Conservation (phyloP, 1,140 invertebrate species). For the Ephestia elutella region DNA sequence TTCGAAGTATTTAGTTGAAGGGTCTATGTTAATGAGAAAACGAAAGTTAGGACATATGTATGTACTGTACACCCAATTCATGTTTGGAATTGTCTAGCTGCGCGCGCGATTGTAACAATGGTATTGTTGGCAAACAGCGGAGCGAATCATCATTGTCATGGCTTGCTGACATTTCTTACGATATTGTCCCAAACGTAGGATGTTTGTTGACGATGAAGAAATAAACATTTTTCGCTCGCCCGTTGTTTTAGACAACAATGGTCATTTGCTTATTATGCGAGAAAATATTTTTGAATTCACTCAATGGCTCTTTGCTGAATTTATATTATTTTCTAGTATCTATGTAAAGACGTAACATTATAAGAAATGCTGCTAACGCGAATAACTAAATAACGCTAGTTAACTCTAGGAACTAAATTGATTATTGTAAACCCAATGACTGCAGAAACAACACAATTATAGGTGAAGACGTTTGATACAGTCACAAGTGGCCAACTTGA, state of each 20-base stretch:
- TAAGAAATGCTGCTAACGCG: no score
- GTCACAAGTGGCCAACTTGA: no score
- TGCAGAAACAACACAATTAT: no score
- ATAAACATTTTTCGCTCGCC: neutral
- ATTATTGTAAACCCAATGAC: no score
- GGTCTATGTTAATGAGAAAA: neutral
- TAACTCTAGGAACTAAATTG: no score
- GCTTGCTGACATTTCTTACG: neutral
- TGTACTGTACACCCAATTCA: neutral
- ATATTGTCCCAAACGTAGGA: neutral
- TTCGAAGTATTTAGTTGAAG: no score
- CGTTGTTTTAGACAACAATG: neutral
- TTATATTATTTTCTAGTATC: no score
- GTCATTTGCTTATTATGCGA: neutral
- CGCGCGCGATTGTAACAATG: conserved; percentile 10
- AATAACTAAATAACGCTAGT: no score
- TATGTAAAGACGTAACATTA: no score
- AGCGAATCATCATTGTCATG: neutral
- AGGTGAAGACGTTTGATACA: no score
- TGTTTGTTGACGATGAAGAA: neutral
- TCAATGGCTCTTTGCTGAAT: no score
- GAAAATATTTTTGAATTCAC: neutral
- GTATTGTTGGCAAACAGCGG: neutral
- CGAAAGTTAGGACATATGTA: no score
- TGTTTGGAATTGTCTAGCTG: neutral